Evolutionary conservation across 2,888 invertebrate species (phyloP).

Genomic region (Epistrophe grossulariae): DNA sequence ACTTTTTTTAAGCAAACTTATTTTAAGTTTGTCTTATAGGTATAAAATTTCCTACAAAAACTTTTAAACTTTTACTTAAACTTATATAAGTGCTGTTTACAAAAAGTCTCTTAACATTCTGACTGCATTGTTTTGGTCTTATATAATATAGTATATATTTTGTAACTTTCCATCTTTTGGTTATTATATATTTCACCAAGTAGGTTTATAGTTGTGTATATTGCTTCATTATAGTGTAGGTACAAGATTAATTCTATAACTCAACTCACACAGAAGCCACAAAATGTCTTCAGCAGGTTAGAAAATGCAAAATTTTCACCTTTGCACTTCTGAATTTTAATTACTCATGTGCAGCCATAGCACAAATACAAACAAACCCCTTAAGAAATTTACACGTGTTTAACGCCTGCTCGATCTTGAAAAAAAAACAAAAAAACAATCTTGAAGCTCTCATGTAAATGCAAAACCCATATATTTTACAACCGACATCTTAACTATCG

Average conservation of each 20-base stretch:
- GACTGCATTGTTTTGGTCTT: background rate
- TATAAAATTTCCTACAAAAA: background rate
- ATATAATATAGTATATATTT: too few relatives aligned
- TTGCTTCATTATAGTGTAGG: background rate
- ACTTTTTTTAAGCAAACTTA: background rate
- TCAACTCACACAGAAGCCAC: background rate
- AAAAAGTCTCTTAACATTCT: background rate
- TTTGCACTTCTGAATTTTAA: constrained; percentile 4
- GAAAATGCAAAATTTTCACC: constrained; percentile 12
- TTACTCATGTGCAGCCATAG: background rate
- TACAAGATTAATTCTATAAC: background rate
- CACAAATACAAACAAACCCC: background rate
- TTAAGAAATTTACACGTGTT: constrained; percentile 6
- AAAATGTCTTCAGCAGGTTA: background rate
- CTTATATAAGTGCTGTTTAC: background rate
- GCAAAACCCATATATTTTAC: constrained; percentile 32
- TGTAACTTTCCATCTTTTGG: background rate
- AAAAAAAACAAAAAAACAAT: background rate
- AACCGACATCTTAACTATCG: constrained; percentile 45
- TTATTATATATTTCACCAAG: background rate
- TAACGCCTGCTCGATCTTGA: background rate
- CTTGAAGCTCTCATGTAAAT: constrained; percentile 1
- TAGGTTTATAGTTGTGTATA: background rate
- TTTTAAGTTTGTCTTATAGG: background rate
- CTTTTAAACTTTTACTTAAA: background rate